Conservation (phyloP, 2,113 vertebrate genomes). For the Galeopterus variegatus region DNA sequence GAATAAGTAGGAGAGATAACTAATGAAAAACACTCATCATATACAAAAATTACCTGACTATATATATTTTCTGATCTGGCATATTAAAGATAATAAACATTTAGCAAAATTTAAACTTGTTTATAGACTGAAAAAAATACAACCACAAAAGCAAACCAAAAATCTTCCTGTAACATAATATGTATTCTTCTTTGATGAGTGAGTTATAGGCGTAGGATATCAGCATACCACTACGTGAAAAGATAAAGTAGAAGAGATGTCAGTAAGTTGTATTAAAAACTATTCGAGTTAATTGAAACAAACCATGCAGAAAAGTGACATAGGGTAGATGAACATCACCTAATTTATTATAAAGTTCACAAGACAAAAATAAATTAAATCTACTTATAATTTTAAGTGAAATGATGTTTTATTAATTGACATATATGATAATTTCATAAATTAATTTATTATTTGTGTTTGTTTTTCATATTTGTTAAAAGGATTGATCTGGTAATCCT, state of each 20-base stretch:
- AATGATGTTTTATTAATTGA: background rate
- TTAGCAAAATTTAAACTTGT: background rate
- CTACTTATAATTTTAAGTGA: background rate
- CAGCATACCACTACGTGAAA: background rate
- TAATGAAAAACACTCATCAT: background rate
- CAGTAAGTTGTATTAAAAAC: conserved; percentile 1
- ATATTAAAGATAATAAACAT: background rate
- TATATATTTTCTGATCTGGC: background rate
- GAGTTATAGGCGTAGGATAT: background rate
- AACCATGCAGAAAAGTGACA: background rate
- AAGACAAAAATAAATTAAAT: background rate
- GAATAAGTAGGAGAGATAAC: background rate
- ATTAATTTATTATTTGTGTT: background rate
- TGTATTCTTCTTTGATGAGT: background rate
- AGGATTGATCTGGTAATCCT: background rate
- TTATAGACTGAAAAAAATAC: background rate
- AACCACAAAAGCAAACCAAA: conserved; percentile 1
- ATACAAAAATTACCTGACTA: background rate
- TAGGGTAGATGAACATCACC: background rate
- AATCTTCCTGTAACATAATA: background rate
- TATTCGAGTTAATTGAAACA: background rate
- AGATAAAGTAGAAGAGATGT: conserved; percentile 33
- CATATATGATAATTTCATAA: background rate
- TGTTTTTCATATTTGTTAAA: background rate
- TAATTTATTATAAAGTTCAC: background rate